Conservation (phyloP, 1,140 invertebrate genomes). For the Homalodisca vitripennis region DNA sequence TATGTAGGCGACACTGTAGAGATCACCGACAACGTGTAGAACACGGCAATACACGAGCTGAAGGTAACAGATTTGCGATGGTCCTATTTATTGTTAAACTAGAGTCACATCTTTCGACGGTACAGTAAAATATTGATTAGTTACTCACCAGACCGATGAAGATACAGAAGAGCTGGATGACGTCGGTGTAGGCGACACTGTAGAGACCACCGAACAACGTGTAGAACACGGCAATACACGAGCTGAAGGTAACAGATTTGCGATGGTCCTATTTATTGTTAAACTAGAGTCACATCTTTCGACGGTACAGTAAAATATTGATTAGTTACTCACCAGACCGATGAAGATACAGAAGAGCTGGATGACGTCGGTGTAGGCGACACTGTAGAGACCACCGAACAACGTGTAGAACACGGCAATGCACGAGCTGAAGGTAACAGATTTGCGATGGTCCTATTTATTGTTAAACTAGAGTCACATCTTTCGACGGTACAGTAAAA, state of each 20-base stretch:
- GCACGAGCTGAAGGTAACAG: conserved; percentile 92
- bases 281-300: too few species aligned
- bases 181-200: conserved; percentile 98
- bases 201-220: conserved; percentile 97
- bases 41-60: conserved; percentile 92
- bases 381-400: conserved; percentile 97
- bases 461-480: too few species aligned
- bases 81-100: too few species aligned
- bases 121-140: too few species aligned
- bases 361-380: conserved; percentile 99
- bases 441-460: conserved; percentile 85
- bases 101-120: too few species aligned
- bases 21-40: conserved; percentile 98
- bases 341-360: conserved; percentile 98
- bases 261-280: too few species aligned
- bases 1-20: conserved; percentile 98
- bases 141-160: conserved; percentile 86
- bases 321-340: conserved; percentile 73
- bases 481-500: too few species aligned
- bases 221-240: conserved; percentile 95
- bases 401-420: conserved; percentile 98
- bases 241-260: conserved; percentile 91
- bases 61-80: conserved; percentile 90
- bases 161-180: conserved; percentile 98
- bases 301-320: too few species aligned